A percentile compares a stretch with the other conserved stretches of the same genome.
Evolutionary conservation across 1,140 invertebrate genomes (phyloP).

Genomic region (Drosophila mojavensis): DNA sequence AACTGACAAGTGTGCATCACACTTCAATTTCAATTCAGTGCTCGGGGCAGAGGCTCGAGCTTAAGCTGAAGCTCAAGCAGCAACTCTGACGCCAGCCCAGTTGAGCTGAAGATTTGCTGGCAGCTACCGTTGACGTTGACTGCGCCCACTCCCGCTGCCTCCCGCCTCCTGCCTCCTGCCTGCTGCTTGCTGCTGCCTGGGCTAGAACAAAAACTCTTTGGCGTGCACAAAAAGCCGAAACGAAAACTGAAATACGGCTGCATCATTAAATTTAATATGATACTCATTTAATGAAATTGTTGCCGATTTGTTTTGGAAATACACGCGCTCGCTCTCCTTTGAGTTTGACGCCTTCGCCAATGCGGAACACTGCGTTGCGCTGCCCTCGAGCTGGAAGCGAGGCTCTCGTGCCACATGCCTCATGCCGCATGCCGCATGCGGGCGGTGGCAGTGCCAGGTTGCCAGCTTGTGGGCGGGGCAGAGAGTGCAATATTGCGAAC

Average conservation of each 20-base stretch:
- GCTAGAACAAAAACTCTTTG: conserved; percentile 64
- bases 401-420: conserved; percentile 39
- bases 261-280: conserved; percentile 85
- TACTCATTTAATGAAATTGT: conserved; percentile 84
- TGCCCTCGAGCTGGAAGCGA: conserved; percentile 37
- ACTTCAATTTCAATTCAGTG: conserved; percentile 46
- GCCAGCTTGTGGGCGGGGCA: conserved; percentile 45
- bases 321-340: conserved; percentile 69
- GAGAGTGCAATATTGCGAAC: conserved; percentile 82
- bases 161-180: conserved; percentile 6
- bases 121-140: conserved; percentile 64
- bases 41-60: conserved; percentile 31
- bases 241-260: conserved; percentile 84
- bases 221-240: conserved; percentile 65
- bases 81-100: conserved; percentile 11
- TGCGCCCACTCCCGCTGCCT: conserved; percentile 14
- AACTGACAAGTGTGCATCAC: conserved; percentile 59
- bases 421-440: conserved; percentile 62
- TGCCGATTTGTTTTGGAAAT: conserved; percentile 85
- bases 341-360: conserved; percentile 67
- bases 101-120: conserved; percentile 61
- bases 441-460: conserved; percentile 43
- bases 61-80: neutral
- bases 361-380: conserved; percentile 38
- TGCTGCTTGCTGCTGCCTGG: conserved; percentile 13